phyloP scores from a whole-genome alignment of 2,113 vertebrate species.

The Pachypanchax playfairii region DNA sequence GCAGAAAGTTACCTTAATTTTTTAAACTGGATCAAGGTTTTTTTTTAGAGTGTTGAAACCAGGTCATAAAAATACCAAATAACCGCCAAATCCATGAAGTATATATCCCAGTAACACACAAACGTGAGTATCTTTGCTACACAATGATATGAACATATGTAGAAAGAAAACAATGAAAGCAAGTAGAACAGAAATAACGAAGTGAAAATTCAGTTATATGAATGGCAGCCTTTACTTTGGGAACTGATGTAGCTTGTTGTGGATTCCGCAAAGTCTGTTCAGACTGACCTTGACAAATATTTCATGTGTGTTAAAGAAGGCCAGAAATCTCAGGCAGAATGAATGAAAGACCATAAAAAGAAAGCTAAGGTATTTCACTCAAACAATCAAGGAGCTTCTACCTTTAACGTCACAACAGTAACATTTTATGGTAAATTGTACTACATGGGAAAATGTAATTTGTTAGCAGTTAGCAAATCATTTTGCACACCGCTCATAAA shows the following conservation, averaged over 20 bases:
- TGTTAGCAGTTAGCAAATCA: not conserved
- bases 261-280: slow-evolving; percentile 26
- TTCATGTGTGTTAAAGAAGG: slow-evolving; percentile 76
- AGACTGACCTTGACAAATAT: slow-evolving; percentile 75
- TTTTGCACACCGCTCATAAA: not conserved
- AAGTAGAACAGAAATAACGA: not conserved
- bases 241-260: not conserved
- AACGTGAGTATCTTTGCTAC: no score
- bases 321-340: slow-evolving; percentile 45
- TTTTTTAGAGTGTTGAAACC: no score
- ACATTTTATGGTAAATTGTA: no score
- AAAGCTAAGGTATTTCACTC: not conserved
- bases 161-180: no score
- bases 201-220: no score
- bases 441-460: not conserved
- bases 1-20: no score
- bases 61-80: no score
- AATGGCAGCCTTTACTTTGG: not conserved
- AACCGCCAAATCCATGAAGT: no score
- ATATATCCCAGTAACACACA: no score
- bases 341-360: slow-evolving; percentile 21
- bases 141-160: no score
- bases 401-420: no score
- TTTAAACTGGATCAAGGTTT: no score
- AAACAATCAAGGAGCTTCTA: slow-evolving; percentile 5